Evolutionary conservation across 1,140 invertebrate species (phyloP).

Genomic region (Ips nitidus): DNA sequence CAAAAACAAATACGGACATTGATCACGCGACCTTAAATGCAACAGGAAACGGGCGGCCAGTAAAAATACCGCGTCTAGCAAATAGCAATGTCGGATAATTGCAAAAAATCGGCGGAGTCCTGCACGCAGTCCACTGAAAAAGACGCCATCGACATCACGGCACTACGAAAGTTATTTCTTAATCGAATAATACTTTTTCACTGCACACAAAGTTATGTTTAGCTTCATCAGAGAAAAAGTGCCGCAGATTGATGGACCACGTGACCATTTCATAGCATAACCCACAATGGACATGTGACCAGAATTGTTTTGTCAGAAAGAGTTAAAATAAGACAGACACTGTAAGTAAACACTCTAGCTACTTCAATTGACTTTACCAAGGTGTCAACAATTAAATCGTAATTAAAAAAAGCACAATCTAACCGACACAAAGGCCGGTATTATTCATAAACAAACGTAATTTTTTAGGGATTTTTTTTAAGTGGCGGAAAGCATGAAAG

Average conservation of each 20-base stretch:
- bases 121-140: slow-evolving; percentile 15
- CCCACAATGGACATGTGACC: not conserved
- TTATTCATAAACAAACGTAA: not conserved
- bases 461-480: slow-evolving; percentile 3
- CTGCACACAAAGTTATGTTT: not conserved
- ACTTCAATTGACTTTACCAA: not conserved
- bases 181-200: slow-evolving; percentile 20
- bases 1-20: slow-evolving; percentile 7
- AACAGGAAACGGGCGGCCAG: slow-evolving; percentile 14
- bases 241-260: not conserved
- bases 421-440: not conserved
- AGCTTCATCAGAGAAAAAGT: not conserved
- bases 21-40: slow-evolving; percentile 17
- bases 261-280: not conserved
- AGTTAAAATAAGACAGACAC: too few relatives aligned
- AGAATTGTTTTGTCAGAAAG: too few relatives aligned
- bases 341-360: not conserved
- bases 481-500: slow-evolving; percentile 16
- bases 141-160: slow-evolving; percentile 15
- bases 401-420: too few relatives aligned
- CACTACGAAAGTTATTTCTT: slow-evolving; percentile 21
- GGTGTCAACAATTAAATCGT: too few relatives aligned
- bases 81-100: slow-evolving; percentile 16
- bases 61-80: slow-evolving; percentile 20
- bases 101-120: not conserved